Percentiles rank a stretch among this genome's conserved stretches.
Conservation (phyloP, 2,797 vertebrate species). For the Mormyrus hasselquistii region DNA sequence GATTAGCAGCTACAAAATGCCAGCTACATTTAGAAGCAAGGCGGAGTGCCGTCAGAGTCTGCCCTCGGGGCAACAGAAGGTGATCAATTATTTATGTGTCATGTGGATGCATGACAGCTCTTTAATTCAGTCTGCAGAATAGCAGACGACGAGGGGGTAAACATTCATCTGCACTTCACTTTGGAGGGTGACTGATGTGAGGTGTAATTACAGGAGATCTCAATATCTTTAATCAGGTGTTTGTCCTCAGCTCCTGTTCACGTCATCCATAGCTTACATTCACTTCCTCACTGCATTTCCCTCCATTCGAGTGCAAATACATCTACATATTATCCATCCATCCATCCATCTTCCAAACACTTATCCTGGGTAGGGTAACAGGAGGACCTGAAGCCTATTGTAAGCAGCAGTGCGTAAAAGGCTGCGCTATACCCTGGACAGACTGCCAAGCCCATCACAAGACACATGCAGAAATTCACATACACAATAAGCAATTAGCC, state of each 20-base stretch:
- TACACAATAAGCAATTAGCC: neutral
- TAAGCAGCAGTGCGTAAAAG: neutral
- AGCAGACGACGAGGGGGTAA: neutral
- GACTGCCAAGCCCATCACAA: neutral
- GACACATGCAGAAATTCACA: neutral
- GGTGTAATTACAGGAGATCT: neutral
- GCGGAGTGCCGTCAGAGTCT: neutral
- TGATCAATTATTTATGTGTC: neutral
- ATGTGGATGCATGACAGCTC: constrained; percentile 7
- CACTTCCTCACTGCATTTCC: neutral
- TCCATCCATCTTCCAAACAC: neutral
- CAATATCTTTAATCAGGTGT: neutral
- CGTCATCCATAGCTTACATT: neutral
- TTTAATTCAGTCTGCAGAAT: neutral
- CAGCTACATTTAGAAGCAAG: neutral
- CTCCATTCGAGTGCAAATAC: neutral
- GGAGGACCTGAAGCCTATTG: neutral
- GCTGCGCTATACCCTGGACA: no score
- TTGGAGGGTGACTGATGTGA: neutral
- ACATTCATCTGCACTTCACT: neutral
- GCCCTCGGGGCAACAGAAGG: neutral
- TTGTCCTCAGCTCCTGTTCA: neutral
- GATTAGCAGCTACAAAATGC: neutral
- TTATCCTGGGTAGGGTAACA: neutral
- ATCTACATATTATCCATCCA: neutral